These are phyloP conservation scores for Adelphocoris suturalis DNA, from an alignment of 2,888 invertebrate species.

Conservation along the genomic window DNA sequence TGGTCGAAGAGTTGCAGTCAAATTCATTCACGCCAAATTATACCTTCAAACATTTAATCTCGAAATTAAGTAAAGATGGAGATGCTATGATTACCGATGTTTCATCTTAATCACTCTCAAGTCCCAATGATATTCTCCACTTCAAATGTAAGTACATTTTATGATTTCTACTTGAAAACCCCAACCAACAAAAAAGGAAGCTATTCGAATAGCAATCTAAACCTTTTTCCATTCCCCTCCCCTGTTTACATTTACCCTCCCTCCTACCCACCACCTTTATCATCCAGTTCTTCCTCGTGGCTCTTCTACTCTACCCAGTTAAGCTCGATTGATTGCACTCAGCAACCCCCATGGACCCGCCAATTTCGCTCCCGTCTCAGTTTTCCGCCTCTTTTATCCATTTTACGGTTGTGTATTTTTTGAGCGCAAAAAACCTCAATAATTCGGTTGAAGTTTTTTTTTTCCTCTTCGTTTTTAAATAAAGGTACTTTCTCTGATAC, in stretches of 20 bases:
- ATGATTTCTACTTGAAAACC: no score
- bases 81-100: no score
- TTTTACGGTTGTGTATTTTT: constrained; percentile 6
- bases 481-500: neutral
- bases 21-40: no score
- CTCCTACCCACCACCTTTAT: neutral
- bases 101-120: no score
- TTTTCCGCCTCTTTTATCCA: constrained; percentile 40
- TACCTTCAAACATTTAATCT: no score
- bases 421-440: neutral
- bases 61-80: no score
- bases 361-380: constrained; percentile 6
- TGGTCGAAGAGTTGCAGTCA: no score
- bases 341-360: neutral
- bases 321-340: constrained; percentile 35
- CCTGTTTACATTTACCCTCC: neutral
- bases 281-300: neutral
- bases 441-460: neutral
- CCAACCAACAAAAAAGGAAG: neutral
- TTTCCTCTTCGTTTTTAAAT: neutral
- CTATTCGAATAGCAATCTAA: constrained; percentile 23
- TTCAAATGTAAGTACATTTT: no score
- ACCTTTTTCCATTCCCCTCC: constrained; percentile 5
- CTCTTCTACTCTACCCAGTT: neutral
- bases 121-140: no score